Base-by-base conservation (phyloP, 2,113 vertebrate species). In the Crocuta crocuta region DNA sequence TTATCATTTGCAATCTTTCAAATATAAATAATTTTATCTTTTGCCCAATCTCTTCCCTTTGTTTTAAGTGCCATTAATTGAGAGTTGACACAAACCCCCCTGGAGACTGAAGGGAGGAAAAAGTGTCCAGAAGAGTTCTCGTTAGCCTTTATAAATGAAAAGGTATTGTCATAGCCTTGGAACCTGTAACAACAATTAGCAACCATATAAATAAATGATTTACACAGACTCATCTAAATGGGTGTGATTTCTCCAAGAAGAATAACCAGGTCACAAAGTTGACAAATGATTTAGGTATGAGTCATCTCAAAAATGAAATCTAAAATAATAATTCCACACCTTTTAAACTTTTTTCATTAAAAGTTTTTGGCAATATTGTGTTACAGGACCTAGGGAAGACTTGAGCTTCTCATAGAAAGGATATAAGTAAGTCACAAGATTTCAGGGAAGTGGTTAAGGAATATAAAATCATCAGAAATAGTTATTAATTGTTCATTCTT, bases 401-500 rank as follows among this genome's bases (percentile, higher is more conserved):
- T 48, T 89, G 39, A 90, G 50, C 21, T 90, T 92, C 35, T 78
- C 78, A 31, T 48, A 58, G 53, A 91, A 97, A 89, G 26, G 66
- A 39, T 39, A 10, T n/a, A 93, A 63, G 2, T 45, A 73, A 94
- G n/a, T 79, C 39, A 66, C 24, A 82, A 81, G 88, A 83, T 95
- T 95, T 91, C 89, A 91, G 78, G 45, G 45, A 96, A 96, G 63
- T 91, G 74, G 33, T 73, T 71, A 86, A 70, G 39, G 80, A 96
- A 96, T 79, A 50, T 15, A 94, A 97, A 78, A 35, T 9, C 48
- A 13, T 94, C 87, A 88, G 26, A 89, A 85, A 83, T 24, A 16
- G 5, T 87, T 92, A 92, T 81, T 80, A 88, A 96, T 78, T 96
- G 76, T 97, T 98, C 80, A 91, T 88, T 94, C 95, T 96, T 94